A percentile compares a stretch with the other conserved stretches of the same genome.
Conservation (phyloP, 2,113 vertebrate species). For the Cercocebus atys region DNA sequence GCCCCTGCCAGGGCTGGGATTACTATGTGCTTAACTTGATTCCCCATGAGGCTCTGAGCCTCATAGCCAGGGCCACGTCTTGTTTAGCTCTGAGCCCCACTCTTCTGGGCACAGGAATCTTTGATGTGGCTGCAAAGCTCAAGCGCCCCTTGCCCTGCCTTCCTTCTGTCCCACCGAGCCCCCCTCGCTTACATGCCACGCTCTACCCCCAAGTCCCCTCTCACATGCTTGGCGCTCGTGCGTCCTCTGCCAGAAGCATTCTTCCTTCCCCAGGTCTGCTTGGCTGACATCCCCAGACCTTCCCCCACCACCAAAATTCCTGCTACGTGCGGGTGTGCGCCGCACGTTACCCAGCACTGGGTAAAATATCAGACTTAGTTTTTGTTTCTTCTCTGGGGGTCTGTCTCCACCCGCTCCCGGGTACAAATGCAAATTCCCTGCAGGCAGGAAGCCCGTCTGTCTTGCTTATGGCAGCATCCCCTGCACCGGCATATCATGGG, state of each 20-base stretch:
- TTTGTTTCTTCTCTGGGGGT: not conserved
- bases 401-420: not conserved
- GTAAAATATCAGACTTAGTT: not conserved
- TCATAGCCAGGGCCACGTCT: not conserved
- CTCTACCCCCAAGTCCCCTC: not conserved
- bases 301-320: not conserved
- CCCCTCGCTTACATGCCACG: not conserved
- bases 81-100: not conserved
- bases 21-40: no score
- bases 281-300: not conserved
- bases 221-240: not conserved
- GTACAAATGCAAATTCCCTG: not conserved
- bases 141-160: fast-evolving
- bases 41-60: not conserved
- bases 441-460: not conserved
- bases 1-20: not conserved
- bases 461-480: not conserved
- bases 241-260: not conserved
- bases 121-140: not conserved
- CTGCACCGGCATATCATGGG: no score
- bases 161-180: fast-evolving
- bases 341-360: fast-evolving
- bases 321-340: fast-evolving
- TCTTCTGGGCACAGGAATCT: not conserved
- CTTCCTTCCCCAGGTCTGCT: no score